These are phyloP conservation scores for Tipula confusa DNA, from an alignment of 2,888 invertebrate genomes.

Conservation along the genomic window DNA sequence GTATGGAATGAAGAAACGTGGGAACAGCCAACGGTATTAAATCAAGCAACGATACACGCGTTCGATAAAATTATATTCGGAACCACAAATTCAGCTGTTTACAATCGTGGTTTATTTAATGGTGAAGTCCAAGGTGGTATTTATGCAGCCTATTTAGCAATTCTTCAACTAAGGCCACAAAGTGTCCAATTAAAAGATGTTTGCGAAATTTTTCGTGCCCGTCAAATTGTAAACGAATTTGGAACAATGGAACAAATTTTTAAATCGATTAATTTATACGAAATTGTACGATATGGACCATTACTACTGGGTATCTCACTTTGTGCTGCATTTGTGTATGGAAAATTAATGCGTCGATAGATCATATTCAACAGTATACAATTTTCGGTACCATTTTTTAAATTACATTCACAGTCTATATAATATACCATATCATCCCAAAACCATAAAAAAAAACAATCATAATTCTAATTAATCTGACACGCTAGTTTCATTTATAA, in stretches of 20 bases:
- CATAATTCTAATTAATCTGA: constrained; percentile 3
- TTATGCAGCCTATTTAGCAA: neutral
- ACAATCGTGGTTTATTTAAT: neutral
- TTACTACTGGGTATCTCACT: neutral
- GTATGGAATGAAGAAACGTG: neutral
- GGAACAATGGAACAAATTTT: neutral
- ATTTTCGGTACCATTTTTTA: neutral
- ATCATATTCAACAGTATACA: neutral
- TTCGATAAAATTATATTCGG: neutral
- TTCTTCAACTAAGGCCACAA: neutral
- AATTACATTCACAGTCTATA: neutral
- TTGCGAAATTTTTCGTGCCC: neutral
- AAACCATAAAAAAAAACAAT: neutral
- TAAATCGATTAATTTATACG: neutral
- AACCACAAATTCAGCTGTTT: neutral
- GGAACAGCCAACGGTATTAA: neutral
- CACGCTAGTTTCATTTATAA: neutral
- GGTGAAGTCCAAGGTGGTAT: neutral
- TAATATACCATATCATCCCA: neutral
- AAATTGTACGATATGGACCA: neutral
- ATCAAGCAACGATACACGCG: neutral
- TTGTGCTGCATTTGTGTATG: neutral
- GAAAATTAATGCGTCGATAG: neutral
- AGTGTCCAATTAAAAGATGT: neutral
- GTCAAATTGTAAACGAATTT: neutral